phyloP scores from a whole-genome alignment of 2,888 invertebrate genomes.

The Clitarchus hookeri region DNA sequence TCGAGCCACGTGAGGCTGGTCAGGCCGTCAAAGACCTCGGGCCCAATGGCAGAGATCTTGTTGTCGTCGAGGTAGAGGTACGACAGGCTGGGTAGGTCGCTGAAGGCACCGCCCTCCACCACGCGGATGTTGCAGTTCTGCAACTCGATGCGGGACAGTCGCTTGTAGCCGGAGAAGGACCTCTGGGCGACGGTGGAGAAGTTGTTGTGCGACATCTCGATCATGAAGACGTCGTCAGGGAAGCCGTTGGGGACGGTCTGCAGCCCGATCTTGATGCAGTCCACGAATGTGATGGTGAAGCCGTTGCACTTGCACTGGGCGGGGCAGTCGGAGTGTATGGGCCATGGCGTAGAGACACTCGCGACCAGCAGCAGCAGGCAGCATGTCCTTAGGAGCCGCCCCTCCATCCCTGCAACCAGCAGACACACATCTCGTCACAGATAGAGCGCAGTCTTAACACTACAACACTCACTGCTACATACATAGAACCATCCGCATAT shows the following conservation, averaged over 20 bases:
- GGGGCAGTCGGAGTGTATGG: neutral
- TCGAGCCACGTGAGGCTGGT: neutral
- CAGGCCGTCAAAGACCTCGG: neutral
- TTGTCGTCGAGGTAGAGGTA: constrained; percentile 12
- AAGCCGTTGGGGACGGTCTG: neutral
- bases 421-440: neutral
- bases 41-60: neutral
- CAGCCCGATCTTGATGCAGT: constrained; percentile 4
- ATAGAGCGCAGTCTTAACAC: too few relatives aligned
- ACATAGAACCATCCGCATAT: too few relatives aligned
- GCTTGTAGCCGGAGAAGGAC: neutral
- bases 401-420: neutral
- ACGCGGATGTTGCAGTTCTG: neutral
- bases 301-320: neutral
- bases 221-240: neutral
- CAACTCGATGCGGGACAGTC: neutral
- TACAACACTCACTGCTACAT: too few relatives aligned
- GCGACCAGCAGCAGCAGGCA: neutral
- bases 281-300: constrained; percentile 4
- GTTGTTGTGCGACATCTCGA: constrained; percentile 22
- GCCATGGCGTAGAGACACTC: neutral
- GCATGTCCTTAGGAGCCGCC: neutral
- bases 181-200: neutral
- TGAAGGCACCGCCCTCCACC: neutral
- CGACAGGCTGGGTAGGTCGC: neutral